These are phyloP conservation scores for Hemithea aestivaria DNA, from an alignment of 2,888 invertebrate genomes.

Conservation along the genomic window DNA sequence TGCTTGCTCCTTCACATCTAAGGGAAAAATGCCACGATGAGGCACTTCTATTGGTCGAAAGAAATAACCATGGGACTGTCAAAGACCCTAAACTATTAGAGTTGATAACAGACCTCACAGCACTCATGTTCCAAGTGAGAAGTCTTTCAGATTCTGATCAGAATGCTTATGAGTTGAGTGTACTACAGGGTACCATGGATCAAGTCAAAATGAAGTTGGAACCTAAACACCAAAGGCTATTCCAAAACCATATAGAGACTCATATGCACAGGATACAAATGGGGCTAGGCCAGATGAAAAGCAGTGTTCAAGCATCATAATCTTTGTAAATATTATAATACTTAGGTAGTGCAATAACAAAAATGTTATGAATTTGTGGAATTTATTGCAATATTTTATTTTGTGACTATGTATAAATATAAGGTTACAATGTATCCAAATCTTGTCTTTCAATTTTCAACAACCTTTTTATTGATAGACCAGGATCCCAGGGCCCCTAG, in stretches of 20 bases:
- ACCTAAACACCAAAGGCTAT: slow-evolving; percentile 85
- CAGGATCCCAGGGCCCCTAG: too few relatives aligned
- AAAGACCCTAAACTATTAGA: slow-evolving; percentile 83
- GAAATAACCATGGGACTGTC: slow-evolving; percentile 81
- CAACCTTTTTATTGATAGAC: too few relatives aligned
- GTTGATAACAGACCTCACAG: slow-evolving; percentile 92
- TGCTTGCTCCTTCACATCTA: slow-evolving; percentile 92
- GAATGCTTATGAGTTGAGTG: slow-evolving; percentile 94
- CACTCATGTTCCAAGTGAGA: slow-evolving; percentile 93
- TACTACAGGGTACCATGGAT: slow-evolving; percentile 93
- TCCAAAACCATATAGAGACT: slow-evolving; percentile 93
- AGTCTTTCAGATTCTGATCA: slow-evolving; percentile 87
- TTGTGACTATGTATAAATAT: too few relatives aligned
- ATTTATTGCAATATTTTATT: too few relatives aligned
- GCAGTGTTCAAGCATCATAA: slow-evolving; percentile 49
- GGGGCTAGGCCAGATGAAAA: slow-evolving; percentile 78
- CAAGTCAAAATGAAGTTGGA: slow-evolving; percentile 90
- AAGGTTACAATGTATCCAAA: too few relatives aligned
- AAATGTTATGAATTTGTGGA: too few relatives aligned
- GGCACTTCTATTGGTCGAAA: slow-evolving; percentile 88
- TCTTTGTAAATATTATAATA: slow-evolving; percentile 11
- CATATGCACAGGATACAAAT: slow-evolving; percentile 94
- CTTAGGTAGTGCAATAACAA: too few relatives aligned
- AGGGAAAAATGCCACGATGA: slow-evolving; percentile 93
- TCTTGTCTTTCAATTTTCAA: too few relatives aligned